Evolutionary conservation across 2,888 invertebrate genomes (phyloP), one percentile per base, ranked within the genome.

Genomic region (Cephus runcator): DNA sequence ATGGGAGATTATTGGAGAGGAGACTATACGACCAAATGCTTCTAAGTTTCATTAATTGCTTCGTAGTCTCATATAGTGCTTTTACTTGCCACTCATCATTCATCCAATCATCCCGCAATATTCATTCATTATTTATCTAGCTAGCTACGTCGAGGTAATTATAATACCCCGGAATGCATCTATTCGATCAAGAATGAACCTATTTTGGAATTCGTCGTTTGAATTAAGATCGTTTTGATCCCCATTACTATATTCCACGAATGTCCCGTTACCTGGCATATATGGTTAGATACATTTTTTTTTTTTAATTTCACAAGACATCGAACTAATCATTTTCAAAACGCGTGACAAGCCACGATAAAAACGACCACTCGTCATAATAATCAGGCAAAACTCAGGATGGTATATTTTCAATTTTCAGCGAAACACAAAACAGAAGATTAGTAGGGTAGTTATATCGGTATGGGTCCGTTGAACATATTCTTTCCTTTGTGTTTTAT

Each of bases 31-130:
- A 88, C 85, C 83, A 90, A 89, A 89, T 88, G 90, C 89, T 90
- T 90, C 87, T 90, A 89, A 89, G 85, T 83, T 86, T 88, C 88
- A 86, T 87, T 86, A 87, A 85, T 88, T 84, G 90, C 90, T 90
- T 91, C 90, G 89, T 91, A 91, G 91, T 89, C 84, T 88, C 87
- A 89, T 85, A 85, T 91, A 91, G 91, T 84, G 89, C 91, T 91
- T 71, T 91, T 89, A 82, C 79, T 87, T 88, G 86, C 87, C 84
- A 88, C 86, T 85, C 86, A 87, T 83, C 85, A 85, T 81, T 87
- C 87, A 88, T 88, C 85, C 83, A 86, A 84, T 88, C 88, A 90
- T 88, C 88, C 88, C 80, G 88, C 87, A 88, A 87, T 90, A 86
- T 84, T 87, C 85, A 87, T 84, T 88, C 85, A 88, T 89, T 88